A percentile compares a stretch with the other conserved stretches of the same genome.
Conservation (phyloP, 2,888 invertebrate genomes). For the Eupithecia vulgata region DNA sequence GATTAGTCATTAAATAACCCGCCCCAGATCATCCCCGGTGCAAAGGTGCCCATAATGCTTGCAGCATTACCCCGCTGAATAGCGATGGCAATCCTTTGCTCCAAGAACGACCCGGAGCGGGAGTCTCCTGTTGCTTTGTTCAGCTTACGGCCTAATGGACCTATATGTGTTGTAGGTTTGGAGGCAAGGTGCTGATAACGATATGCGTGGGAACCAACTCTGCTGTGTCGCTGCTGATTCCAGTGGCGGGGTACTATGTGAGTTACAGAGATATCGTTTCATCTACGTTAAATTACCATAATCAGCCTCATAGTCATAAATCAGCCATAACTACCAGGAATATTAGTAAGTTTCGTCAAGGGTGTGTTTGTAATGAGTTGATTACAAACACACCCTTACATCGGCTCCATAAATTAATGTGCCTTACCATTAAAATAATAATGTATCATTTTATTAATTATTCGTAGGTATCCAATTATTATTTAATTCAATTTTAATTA, state of each 20-base stretch:
- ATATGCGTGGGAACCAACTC: constrained; percentile 66
- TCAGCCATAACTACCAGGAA: background rate
- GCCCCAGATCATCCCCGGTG: too few relatives aligned
- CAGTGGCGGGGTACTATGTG: constrained; percentile 62
- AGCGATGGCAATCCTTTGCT: too few relatives aligned
- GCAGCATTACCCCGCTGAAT: too few relatives aligned
- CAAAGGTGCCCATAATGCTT: too few relatives aligned
- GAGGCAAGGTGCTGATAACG: constrained; percentile 86
- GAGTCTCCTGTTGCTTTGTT: too few relatives aligned
- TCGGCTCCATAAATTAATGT: background rate
- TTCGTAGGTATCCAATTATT: too few relatives aligned
- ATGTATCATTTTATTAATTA: too few relatives aligned
- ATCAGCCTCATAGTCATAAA: background rate
- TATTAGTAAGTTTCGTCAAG: background rate
- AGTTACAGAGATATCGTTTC: constrained; percentile 42
- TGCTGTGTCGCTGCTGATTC: constrained; percentile 65
- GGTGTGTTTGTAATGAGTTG: background rate
- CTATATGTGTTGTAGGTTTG: constrained; percentile 71
- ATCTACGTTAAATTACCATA: background rate
- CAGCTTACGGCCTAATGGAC: too few relatives aligned
- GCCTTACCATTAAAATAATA: background rate
- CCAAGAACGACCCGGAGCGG: too few relatives aligned
- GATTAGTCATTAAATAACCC: too few relatives aligned
- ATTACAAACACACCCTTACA: background rate
- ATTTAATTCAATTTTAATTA: too few relatives aligned